phyloP scores from a whole-genome alignment of 1,140 invertebrate species.

The Drosophila pandora region DNA sequence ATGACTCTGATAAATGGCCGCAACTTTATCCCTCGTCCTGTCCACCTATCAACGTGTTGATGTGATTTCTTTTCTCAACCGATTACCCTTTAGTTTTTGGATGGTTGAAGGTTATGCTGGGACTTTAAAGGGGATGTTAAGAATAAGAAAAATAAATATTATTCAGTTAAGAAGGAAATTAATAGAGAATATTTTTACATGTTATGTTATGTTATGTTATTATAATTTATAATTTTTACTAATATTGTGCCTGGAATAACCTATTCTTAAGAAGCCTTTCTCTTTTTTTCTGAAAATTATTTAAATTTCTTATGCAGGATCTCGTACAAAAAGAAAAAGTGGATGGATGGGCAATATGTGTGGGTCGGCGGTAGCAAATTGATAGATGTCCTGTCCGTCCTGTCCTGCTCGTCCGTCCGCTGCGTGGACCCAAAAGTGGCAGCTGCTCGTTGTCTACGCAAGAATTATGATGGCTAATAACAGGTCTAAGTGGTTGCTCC shows the following conservation, averaged over 20 bases:
- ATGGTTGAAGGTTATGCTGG: not conserved
- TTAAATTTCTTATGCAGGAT: slow-evolving; percentile 60
- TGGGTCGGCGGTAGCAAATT: slow-evolving; percentile 53
- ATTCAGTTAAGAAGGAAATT: too few relatives aligned
- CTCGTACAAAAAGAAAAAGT: slow-evolving; percentile 38
- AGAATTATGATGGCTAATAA: slow-evolving; percentile 62
- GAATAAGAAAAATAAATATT: not conserved
- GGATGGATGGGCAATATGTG: slow-evolving; percentile 42
- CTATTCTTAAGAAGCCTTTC: not conserved
- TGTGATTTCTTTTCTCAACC: slow-evolving; percentile 58
- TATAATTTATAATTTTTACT: not conserved
- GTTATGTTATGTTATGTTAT: too few relatives aligned
- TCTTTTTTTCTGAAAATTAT: slow-evolving; percentile 56
- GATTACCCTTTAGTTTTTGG: slow-evolving; percentile 19
- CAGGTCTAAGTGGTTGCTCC: slow-evolving; percentile 50
- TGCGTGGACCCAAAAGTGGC: slow-evolving; percentile 38
- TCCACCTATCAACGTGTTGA: slow-evolving; percentile 73
- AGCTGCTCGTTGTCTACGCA: slow-evolving; percentile 55
- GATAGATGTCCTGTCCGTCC: slow-evolving; percentile 56
- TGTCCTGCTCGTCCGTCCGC: not conserved
- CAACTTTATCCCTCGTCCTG: slow-evolving; percentile 41
- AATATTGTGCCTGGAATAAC: not conserved
- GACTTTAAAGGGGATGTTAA: not conserved
- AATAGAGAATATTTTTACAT: too few relatives aligned
- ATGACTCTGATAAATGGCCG: slow-evolving; percentile 74